phyloP scores from a whole-genome alignment of 92 coral and sea anemone species.

The Paramuricea clavata region DNA sequence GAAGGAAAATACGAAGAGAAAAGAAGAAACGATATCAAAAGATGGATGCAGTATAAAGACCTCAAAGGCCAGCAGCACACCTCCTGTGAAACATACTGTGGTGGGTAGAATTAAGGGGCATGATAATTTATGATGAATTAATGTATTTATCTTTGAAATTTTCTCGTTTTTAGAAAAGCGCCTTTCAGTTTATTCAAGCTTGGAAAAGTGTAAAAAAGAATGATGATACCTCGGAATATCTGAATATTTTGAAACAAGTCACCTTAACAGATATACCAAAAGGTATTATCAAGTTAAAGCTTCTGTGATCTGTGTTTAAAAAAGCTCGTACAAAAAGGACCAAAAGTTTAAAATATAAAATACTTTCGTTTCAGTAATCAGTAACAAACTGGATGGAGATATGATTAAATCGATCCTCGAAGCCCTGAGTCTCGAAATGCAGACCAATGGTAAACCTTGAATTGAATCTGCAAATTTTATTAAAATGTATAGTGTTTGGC shows the following conservation, averaged over 20 bases:
- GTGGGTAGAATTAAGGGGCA: background rate
- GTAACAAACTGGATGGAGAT: slow-evolving; percentile 93
- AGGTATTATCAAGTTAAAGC: too few relatives aligned
- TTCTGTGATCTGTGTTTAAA: too few relatives aligned
- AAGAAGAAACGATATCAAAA: background rate
- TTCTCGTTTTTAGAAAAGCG: slow-evolving; percentile 72
- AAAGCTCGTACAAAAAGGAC: too few relatives aligned
- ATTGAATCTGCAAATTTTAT: background rate
- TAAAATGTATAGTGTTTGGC: too few relatives aligned
- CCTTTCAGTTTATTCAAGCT: slow-evolving; percentile 87
- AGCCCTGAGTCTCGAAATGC: slow-evolving; percentile 74
- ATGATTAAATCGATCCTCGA: slow-evolving; percentile 81
- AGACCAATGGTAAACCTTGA: slow-evolving; percentile 75
- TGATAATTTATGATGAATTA: too few relatives aligned
- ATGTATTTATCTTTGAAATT: too few relatives aligned
- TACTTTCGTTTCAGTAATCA: slow-evolving; percentile 70
- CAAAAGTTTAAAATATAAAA: too few relatives aligned
- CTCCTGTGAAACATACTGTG: slow-evolving; percentile 4
- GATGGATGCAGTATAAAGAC: background rate
- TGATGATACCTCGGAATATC: slow-evolving; percentile 74
- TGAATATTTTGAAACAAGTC: slow-evolving; percentile 79
- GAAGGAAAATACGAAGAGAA: background rate
- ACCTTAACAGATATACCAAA: slow-evolving; percentile 76
- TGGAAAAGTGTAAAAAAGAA: slow-evolving; percentile 88
- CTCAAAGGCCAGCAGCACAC: background rate